These are phyloP conservation scores for Uloborus plumipes DNA, from an alignment of 2,888 invertebrate species.

Conservation along the genomic window DNA sequence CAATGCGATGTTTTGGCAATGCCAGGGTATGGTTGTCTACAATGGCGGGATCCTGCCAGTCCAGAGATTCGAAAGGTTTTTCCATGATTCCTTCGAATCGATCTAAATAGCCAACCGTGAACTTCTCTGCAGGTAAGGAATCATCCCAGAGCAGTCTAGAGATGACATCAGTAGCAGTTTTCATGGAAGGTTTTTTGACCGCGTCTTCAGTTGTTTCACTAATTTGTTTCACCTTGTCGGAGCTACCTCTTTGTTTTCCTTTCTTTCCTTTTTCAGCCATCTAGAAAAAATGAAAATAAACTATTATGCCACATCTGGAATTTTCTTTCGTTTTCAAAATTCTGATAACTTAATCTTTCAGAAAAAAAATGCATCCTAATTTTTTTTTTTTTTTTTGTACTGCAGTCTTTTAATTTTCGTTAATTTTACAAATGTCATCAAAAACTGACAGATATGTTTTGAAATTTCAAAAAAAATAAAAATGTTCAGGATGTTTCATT, in stretches of 20 bases:
- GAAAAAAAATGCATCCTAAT: no score
- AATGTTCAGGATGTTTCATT: no score
- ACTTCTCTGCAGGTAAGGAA: slow-evolving; percentile 69
- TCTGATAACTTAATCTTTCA: no score
- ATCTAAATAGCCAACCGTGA: slow-evolving; percentile 73
- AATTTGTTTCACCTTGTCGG: not conserved
- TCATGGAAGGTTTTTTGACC: slow-evolving; percentile 70
- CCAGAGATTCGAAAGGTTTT: slow-evolving; percentile 72
- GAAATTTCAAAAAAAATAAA: no score
- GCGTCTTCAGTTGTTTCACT: not conserved
- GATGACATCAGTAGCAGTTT: slow-evolving; percentile 73
- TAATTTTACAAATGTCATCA: no score
- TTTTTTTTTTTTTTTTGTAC: no score
- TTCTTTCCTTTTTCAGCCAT: slow-evolving; percentile 36
- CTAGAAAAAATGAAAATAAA: slow-evolving; percentile 19
- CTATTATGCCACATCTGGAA: no score
- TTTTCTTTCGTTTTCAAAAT: no score
- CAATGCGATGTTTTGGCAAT: slow-evolving; percentile 73
- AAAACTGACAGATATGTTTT: no score
- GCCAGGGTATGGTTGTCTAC: slow-evolving; percentile 72
- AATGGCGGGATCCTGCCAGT: slow-evolving; percentile 72
- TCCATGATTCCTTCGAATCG: slow-evolving; percentile 73
- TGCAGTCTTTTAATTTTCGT: no score
- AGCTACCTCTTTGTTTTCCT: slow-evolving; percentile 4
- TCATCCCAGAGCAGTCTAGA: slow-evolving; percentile 73